phyloP scores from a whole-genome alignment of 92 coral and sea anemone species.

The Pocillopora grandis region DNA sequence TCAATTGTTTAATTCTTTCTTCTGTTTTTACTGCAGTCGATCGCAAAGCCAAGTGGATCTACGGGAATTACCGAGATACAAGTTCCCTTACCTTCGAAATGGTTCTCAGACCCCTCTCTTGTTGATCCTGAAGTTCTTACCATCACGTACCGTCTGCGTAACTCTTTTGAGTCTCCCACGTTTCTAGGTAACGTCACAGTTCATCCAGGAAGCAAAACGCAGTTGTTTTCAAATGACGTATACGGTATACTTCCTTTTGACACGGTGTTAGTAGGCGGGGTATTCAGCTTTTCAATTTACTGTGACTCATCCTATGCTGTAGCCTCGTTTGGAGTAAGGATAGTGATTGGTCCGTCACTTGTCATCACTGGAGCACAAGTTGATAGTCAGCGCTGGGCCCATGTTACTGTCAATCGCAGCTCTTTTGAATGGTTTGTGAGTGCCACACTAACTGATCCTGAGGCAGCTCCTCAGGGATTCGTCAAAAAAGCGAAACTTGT shows the following conservation, averaged over 20 bases:
- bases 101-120: slow-evolving; percentile 40
- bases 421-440: slow-evolving; percentile 52
- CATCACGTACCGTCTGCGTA: slow-evolving; percentile 43
- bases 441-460: slow-evolving; percentile 43
- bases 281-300: slow-evolving; percentile 43
- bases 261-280: slow-evolving; percentile 38
- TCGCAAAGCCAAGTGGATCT: slow-evolving; percentile 26
- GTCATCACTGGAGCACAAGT: slow-evolving; percentile 20
- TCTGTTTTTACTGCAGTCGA: slow-evolving; percentile 2
- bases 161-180: slow-evolving; percentile 23
- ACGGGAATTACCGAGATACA: slow-evolving; percentile 41
- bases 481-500: slow-evolving; percentile 48
- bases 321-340: slow-evolving; percentile 49
- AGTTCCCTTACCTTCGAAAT: slow-evolving; percentile 42
- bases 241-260: slow-evolving; percentile 50
- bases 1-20: slow-evolving; percentile 16
- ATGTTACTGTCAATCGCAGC: slow-evolving; percentile 45
- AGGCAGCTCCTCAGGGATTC: slow-evolving; percentile 37
- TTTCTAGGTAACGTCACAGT: slow-evolving; percentile 39
- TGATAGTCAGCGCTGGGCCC: slow-evolving; percentile 44
- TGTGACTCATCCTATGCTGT: slow-evolving; percentile 47
- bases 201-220: slow-evolving; percentile 36
- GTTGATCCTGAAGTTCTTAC: slow-evolving; percentile 32
- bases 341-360: slow-evolving; percentile 41
- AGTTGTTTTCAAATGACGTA: slow-evolving; percentile 46